phyloP scores from a whole-genome alignment of 1,140 invertebrate genomes.

The Halictus rubicundus region DNA sequence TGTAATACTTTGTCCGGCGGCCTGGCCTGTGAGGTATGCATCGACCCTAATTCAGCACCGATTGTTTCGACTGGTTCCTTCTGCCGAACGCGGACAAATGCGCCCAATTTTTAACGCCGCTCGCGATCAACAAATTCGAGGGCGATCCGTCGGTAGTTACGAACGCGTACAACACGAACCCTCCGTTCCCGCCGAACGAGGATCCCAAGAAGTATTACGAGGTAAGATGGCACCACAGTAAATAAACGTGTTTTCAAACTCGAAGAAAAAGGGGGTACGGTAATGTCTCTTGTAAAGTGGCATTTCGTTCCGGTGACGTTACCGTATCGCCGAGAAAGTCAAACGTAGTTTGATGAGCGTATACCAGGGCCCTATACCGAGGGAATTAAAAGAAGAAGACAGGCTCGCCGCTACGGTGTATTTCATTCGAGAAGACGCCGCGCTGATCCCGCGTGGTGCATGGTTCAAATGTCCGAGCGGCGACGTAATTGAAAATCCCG shows the following conservation, averaged over 20 bases:
- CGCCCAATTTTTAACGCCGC: slow-evolving; percentile 82
- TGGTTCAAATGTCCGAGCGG: slow-evolving; percentile 85
- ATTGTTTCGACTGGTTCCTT: slow-evolving; percentile 86
- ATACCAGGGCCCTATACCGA: slow-evolving; percentile 62
- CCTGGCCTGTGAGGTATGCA: no score
- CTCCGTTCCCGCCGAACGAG: slow-evolving; percentile 70
- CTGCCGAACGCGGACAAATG: slow-evolving; percentile 83
- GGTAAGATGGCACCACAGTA: slow-evolving; percentile 27
- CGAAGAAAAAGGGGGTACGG: neutral
- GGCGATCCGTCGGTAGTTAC: slow-evolving; percentile 82
- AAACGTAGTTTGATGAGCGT: no score
- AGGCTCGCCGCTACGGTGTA: slow-evolving; percentile 86
- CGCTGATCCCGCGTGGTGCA: slow-evolving; percentile 86
- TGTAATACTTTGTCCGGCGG: no score
- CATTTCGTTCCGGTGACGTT: no score
- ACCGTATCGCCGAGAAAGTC: no score
- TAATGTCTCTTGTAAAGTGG: no score
- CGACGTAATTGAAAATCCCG: slow-evolving; percentile 84
- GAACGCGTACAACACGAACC: slow-evolving; percentile 78
- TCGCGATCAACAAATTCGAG: slow-evolving; percentile 80
- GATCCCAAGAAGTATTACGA: slow-evolving; percentile 55
- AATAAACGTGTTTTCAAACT: neutral
- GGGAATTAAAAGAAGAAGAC: slow-evolving; percentile 87
- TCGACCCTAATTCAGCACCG: slow-evolving; percentile 80
- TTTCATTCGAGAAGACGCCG: slow-evolving; percentile 85